Evolutionary conservation across 2,797 vertebrate genomes (phyloP).

Genomic region (Rhinophrynus dorsalis): DNA sequence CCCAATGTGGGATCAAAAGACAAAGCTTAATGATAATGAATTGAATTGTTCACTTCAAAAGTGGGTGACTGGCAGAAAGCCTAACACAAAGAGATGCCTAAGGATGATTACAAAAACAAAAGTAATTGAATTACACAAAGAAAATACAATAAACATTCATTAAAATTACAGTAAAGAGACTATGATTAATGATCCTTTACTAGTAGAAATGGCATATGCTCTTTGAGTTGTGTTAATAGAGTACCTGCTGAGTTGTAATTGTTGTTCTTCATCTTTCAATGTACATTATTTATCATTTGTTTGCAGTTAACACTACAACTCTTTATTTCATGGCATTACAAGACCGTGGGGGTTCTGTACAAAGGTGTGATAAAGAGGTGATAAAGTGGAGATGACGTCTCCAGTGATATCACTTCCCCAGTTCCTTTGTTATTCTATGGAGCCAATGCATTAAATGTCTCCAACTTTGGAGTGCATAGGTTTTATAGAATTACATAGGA

Average conservation of each 20-base stretch:
- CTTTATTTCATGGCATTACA: background rate
- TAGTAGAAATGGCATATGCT: conserved; percentile 34
- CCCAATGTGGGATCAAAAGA: conserved; percentile 65
- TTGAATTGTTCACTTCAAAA: conserved; percentile 70
- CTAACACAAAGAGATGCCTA: conserved; percentile 62
- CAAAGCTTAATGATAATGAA: conserved; percentile 74
- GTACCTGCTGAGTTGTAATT: conserved; percentile 55
- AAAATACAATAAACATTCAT: conserved; percentile 76
- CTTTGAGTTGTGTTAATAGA: conserved; percentile 48
- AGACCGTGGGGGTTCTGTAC: too few relatives aligned
- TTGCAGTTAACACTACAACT: background rate
- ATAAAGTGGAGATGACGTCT: too few relatives aligned
- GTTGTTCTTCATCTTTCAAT: conserved; percentile 51
- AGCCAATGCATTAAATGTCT: too few relatives aligned
- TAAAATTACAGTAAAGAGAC: conserved; percentile 70
- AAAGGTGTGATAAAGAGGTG: too few relatives aligned
- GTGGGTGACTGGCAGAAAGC: conserved; percentile 65
- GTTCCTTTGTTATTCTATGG: too few relatives aligned
- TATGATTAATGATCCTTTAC: conserved; percentile 67
- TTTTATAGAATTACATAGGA: too few relatives aligned
- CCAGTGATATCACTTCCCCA: too few relatives aligned
- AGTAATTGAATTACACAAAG: conserved; percentile 72
- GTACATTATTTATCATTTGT: conserved; percentile 45
- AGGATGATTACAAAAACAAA: conserved; percentile 64
- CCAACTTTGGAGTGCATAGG: too few relatives aligned